These are phyloP conservation scores for Tolmerus cingulatus DNA, from an alignment of 2,888 invertebrate genomes.

Conservation along the genomic window DNA sequence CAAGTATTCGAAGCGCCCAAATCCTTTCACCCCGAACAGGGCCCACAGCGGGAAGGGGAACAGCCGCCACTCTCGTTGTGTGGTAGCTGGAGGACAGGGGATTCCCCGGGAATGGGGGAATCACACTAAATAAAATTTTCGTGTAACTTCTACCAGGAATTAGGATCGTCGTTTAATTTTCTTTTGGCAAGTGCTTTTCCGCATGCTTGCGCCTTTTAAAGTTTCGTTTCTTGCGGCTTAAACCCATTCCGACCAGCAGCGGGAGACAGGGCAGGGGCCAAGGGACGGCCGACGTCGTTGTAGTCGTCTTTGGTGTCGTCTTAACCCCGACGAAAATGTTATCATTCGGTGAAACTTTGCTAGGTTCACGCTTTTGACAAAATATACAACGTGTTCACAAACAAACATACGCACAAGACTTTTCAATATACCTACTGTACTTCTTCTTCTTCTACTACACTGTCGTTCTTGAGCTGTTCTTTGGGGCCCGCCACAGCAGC, in stretches of 20 bases:
- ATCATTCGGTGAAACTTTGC: background rate
- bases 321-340: background rate
- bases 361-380: constrained; percentile 27
- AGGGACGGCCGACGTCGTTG: background rate
- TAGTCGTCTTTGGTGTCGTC: background rate
- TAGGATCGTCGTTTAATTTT: constrained; percentile 44
- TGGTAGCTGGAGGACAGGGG: background rate
- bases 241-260: background rate
- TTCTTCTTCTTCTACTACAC: background rate
- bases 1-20: background rate
- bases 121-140: constrained; percentile 32
- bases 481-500: background rate
- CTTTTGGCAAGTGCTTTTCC: constrained; percentile 44
- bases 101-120: background rate
- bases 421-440: background rate
- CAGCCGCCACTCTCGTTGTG: background rate
- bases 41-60: background rate
- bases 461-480: constrained; percentile 3
- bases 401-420: constrained; percentile 11
- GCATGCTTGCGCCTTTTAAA: constrained; percentile 45
- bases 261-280: background rate
- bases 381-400: constrained; percentile 19
- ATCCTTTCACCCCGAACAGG: background rate
- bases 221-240: constrained; percentile 31
- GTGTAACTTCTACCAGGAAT: constrained; percentile 26